Evolutionary conservation across 2,888 invertebrate genomes (phyloP), one percentile per base, ranked within the genome.

Genomic region (Galerucella pusilla): DNA sequence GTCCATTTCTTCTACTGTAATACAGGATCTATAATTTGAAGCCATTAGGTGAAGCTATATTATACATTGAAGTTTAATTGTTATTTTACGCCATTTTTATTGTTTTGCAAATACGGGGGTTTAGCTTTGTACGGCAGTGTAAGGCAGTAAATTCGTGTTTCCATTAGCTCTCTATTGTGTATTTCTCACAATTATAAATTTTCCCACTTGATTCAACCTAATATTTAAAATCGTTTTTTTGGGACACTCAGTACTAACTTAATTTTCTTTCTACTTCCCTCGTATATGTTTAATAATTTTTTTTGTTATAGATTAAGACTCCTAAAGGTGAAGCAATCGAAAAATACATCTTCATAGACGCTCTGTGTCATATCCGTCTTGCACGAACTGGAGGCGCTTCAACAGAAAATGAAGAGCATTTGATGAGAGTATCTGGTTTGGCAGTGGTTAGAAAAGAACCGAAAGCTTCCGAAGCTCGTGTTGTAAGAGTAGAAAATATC

Each of bases 401-500:
- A 0, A 90, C 89, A 1, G 89, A 91, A 83, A 89, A 89, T 0
- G 89, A 91, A 80, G 90, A 91, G 46, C 91, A 92, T 80, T 87
- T 91, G 0, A 92, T 93, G 91, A 89, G 92, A 81, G 92, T 93
- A 5, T 92, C 92, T 12, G 93, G 93, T 63, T 90, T 91, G 14
- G 93, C 93, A 0, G 87, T 92, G 0, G 89, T 93, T 4, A 88
- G 91, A 71, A 92, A 92, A 82, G 90, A 91, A 64, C 91, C 92
- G 0, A 88, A 88, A n/a, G 87, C 89, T 77, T 85, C 88, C 2
- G 86, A 87, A 54, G 92, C 93, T 0, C 88, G 89, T 64, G 87
- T 93, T 1, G 83, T 91, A 7, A 89, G 90, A 83, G 90, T 93
- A 46, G 92, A 90, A 86, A 92, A 92, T 84, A 91, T 93, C 70